Percentiles rank a stretch among this genome's conserved stretches.
These are phyloP conservation scores for Tineola bisselliella DNA, from an alignment of 2,888 invertebrate genomes.

Conservation along the genomic window DNA sequence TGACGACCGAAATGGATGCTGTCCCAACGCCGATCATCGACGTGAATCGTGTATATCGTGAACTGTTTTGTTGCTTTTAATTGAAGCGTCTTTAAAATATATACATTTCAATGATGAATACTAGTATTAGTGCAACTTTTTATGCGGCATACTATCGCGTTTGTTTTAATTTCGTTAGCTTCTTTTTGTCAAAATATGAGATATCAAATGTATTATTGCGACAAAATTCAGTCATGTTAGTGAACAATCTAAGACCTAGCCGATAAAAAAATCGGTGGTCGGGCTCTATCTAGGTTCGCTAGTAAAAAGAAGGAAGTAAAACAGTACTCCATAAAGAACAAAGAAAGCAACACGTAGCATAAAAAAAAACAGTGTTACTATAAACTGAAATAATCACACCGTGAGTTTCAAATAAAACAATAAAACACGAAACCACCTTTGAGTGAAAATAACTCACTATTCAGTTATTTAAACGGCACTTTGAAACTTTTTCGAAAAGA, in stretches of 20 bases:
- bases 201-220: no score
- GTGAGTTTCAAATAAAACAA: neutral
- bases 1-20: neutral
- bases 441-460: neutral
- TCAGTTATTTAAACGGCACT: slow-evolving; percentile 1
- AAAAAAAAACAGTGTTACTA: neutral
- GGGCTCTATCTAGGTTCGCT: no score
- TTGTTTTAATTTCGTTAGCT: no score
- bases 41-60: neutral
- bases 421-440: slow-evolving; percentile 1
- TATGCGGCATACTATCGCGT: no score
- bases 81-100: neutral
- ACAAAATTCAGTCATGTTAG: no score
- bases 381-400: neutral
- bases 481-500: neutral
- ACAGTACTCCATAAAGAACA: no score
- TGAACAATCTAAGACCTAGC: no score
- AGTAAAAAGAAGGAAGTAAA: no score
- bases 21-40: neutral
- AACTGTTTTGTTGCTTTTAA: neutral
- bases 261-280: no score
- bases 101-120: no score
- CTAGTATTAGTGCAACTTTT: no score
- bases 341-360: neutral
- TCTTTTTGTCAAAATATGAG: no score